Conservation (phyloP, 2,888 invertebrate genomes). For the Julus scandinavius region DNA sequence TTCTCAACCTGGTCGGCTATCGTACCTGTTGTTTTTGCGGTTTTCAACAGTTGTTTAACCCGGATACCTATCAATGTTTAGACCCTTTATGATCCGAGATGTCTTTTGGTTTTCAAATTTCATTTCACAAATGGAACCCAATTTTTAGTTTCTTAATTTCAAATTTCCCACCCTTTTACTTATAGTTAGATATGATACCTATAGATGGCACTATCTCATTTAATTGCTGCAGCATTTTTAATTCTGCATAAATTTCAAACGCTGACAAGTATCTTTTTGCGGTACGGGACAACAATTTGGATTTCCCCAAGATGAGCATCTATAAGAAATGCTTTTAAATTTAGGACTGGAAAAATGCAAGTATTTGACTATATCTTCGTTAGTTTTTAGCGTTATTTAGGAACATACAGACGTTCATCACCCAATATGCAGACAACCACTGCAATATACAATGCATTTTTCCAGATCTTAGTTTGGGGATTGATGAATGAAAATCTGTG, state of each 20-base stretch:
- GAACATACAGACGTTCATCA: neutral
- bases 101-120: too few relatives aligned
- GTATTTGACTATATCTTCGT: neutral
- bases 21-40: too few relatives aligned
- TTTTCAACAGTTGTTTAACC: too few relatives aligned
- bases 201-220: neutral
- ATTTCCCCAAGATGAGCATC: too few relatives aligned
- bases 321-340: neutral
- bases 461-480: neutral
- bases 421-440: neutral
- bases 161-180: neutral
- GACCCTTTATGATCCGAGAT: too few relatives aligned
- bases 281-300: too few relatives aligned
- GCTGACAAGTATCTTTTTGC: neutral
- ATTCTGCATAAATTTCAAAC: neutral
- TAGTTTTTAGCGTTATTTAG: neutral
- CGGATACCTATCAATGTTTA: too few relatives aligned
- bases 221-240: conserved; percentile 19
- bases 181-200: neutral
- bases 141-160: neutral
- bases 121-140: too few relatives aligned
- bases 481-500: neutral
- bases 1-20: too few relatives aligned
- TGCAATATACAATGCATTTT: neutral
- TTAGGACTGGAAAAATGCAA: neutral